Conservation (phyloP, 1,140 invertebrate genomes). For the Microplitis mediator region DNA sequence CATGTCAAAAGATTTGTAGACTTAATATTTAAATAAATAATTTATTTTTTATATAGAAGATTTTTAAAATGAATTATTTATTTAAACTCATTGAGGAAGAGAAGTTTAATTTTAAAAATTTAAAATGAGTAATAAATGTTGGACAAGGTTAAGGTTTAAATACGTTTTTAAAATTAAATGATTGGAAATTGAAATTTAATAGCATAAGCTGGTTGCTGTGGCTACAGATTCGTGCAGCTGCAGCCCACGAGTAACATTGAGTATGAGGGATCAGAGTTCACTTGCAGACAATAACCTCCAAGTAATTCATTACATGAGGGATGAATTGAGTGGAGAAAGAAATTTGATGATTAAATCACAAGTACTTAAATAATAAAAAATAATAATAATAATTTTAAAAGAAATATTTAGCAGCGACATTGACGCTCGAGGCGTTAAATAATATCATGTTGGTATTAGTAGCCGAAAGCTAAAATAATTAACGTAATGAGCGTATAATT, state of each 20-base stretch:
- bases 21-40: too few relatives aligned
- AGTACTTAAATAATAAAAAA: background rate
- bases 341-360: background rate
- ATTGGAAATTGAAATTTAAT: too few relatives aligned
- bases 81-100: too few relatives aligned
- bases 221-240: conserved; percentile 5
- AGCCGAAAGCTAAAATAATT: conserved; percentile 20
- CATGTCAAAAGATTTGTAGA: too few relatives aligned
- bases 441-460: background rate
- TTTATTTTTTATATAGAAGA: too few relatives aligned
- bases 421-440: background rate
- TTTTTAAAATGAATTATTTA: too few relatives aligned
- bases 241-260: background rate
- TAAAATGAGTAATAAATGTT: too few relatives aligned
- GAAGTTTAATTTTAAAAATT: too few relatives aligned
- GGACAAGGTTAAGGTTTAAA: too few relatives aligned
- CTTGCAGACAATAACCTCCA: background rate
- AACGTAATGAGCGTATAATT: conserved; percentile 21
- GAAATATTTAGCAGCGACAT: background rate
- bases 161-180: too few relatives aligned
- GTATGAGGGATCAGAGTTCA: conserved; percentile 5
- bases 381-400: too few relatives aligned
- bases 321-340: background rate
- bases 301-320: background rate
- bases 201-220: background rate